Evolutionary conservation across 1,140 invertebrate genomes (phyloP).

Genomic region (Bombus ignitus): DNA sequence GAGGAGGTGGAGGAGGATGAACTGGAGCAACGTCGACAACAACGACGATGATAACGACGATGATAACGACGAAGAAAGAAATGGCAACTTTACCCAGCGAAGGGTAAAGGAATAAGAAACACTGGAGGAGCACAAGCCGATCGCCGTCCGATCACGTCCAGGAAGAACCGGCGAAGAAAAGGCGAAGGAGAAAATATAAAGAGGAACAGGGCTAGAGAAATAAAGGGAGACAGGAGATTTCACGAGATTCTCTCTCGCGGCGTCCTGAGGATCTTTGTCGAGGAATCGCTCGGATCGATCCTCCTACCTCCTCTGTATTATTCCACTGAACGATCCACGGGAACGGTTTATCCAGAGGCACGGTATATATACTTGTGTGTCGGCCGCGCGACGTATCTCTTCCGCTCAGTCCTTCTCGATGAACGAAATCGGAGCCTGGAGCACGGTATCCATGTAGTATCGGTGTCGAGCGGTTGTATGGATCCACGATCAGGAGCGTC

Average conservation of each 20-base stretch:
- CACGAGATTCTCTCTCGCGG: conserved; percentile 16
- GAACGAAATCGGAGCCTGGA: conserved; percentile 37
- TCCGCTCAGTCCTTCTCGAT: conserved; percentile 8
- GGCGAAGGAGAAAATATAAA: neutral
- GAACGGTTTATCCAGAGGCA: conserved; percentile 9
- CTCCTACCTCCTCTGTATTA: neutral
- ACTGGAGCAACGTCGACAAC: neutral
- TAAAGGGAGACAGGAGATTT: conserved; percentile 16
- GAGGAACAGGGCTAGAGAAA: neutral
- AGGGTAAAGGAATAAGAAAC: conserved; percentile 30
- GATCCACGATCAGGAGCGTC: conserved; percentile 13
- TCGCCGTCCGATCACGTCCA: conserved; percentile 40
- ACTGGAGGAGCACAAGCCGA: conserved; percentile 42
- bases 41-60: neutral
- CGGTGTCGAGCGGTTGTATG: neutral
- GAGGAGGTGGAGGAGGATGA: neutral
- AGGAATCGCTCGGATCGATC: conserved; percentile 3
- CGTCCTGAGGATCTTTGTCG: neutral
- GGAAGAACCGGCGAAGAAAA: conserved; percentile 20
- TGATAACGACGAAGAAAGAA: neutral
- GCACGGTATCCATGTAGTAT: conserved; percentile 40
- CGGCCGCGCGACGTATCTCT: neutral
- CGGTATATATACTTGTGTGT: neutral
- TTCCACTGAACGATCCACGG: conserved; percentile 18
- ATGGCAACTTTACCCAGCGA: conserved; percentile 4